Conservation (phyloP, 2,113 vertebrate species). For the Hymenochirus boettgeri region DNA sequence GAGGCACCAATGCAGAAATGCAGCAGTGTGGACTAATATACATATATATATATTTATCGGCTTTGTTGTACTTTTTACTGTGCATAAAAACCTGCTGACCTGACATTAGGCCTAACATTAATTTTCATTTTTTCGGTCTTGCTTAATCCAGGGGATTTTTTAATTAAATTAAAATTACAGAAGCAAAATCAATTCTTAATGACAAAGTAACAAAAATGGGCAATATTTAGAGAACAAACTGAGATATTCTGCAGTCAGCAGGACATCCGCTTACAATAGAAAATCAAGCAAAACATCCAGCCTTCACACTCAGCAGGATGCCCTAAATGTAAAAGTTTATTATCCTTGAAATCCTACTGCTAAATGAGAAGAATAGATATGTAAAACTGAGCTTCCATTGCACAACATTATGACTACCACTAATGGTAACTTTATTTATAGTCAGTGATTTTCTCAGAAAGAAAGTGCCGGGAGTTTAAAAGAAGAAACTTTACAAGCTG, state of each 20-base stretch:
- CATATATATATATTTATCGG: no score
- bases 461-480: neutral
- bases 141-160: conserved; percentile 22
- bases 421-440: conserved; percentile 24
- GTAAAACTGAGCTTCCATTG: conserved; percentile 32
- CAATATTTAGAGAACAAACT: conserved; percentile 25
- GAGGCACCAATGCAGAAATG: no score
- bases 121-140: conserved; percentile 2
- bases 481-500: neutral
- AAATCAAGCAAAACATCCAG: conserved; percentile 36
- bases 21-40: no score
- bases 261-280: conserved; percentile 26
- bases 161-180: conserved; percentile 20
- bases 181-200: conserved; percentile 26
- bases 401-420: conserved; percentile 11
- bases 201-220: conserved; percentile 29
- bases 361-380: conserved; percentile 40
- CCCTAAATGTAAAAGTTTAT: conserved; percentile 42
- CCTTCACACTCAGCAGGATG: conserved; percentile 31
- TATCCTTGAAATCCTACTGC: conserved; percentile 41
- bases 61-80: neutral
- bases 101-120: conserved; percentile 7
- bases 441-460: neutral
- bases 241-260: conserved; percentile 39
- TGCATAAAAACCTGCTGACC: neutral